Evolutionary conservation across 2,797 vertebrate species (phyloP), one percentile per base, ranked within the genome.

Genomic region (Acropternis orthonyx): DNA sequence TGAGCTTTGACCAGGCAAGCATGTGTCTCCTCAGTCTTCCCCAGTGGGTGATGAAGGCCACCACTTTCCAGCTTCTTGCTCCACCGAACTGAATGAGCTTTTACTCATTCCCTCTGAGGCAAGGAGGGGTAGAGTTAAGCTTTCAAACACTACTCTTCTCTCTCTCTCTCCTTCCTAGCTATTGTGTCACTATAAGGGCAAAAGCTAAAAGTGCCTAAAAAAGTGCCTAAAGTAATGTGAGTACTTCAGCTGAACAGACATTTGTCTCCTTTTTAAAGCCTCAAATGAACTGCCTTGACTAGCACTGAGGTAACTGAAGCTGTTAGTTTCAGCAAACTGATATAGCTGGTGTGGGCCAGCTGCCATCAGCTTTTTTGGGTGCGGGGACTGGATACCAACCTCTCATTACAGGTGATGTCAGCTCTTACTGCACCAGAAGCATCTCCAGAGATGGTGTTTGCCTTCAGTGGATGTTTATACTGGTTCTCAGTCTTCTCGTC

Each of bases 11-110:
- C 58, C 58, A 36, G 39, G 68, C 78, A 46, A 62, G 59, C 2
- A 0, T 1, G 3, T 7, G 5, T 37, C 61, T 89, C 34, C 15
- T 52, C 5, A 0, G 2, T 20, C 41, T 39, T 69, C 46, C 27
- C 56, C 37, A 15, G 4, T 30, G 59, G 16, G 15, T 1, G 0
- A 5, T 4, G 20, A 58, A 48, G 17, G 17, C 37, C 49, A 10
- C 41, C 26, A 43, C 32, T 30, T 78, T 9, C 22, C 76, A 44
- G 27, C 62, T 66, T 58, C 39, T 61, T 34, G 3, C 39, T 59
- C 23, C 44, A 41, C 74, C 4, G 1, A 41, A 22, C 36, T n/a
- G 69, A 83, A 34, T 8, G 6, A 59, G 49, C 30, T 55, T 89
- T 10, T 26, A 36, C 88, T 48, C 14, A 0, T 48, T 75, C 30